Evolutionary conservation across 2,113 vertebrate species (phyloP), one percentile per base, ranked within the genome.

Genomic region (Onychostruthus taczanowskii): DNA sequence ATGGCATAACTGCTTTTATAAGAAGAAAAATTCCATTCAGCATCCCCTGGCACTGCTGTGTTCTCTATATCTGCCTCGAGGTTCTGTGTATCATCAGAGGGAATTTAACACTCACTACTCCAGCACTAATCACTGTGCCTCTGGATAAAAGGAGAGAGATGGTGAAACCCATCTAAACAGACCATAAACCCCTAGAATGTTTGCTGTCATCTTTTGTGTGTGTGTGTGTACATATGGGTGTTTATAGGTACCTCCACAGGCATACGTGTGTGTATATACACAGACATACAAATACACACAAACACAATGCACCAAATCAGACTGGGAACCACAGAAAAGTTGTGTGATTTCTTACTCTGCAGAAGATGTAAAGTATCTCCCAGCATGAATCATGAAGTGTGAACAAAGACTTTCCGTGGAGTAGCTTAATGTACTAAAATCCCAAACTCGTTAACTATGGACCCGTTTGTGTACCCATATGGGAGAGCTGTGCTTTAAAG

Each of bases 231-330:
- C 18, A 64, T 6, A 7, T 3, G 35, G 13, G 6, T 18, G 21
- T 49, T 56, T 37, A 22, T 10, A 35, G 24, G 14, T 27, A 9
- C 39, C 35, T 11, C 9, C 7, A 5, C 14, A 11, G 17, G 6
- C 9, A 1, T 4, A 2, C 4, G 0, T 6, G 5, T 55, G 53
- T 35, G 12, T 74, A 6, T 4, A 23, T 7, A 11, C 1, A 6
- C 5, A 23, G 7, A 11, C 1, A 6, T 10, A 31, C 4, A 74
- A 20, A 82, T 20, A 39, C 6, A 55, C 26, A 55, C 28, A 75
- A 58, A 49, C 22, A 41, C 33, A n/a, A 5, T 41, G 52, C 63
- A 47, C 5, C n/a, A 82, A 75, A 53, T 2, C 19, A 24, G 5
- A 23, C 4, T 26, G 2, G 7, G 13, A 26, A n/a, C 41, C 27